Base-by-base conservation (phyloP, 2,888 invertebrate species). In the Pomacea canaliculata region DNA sequence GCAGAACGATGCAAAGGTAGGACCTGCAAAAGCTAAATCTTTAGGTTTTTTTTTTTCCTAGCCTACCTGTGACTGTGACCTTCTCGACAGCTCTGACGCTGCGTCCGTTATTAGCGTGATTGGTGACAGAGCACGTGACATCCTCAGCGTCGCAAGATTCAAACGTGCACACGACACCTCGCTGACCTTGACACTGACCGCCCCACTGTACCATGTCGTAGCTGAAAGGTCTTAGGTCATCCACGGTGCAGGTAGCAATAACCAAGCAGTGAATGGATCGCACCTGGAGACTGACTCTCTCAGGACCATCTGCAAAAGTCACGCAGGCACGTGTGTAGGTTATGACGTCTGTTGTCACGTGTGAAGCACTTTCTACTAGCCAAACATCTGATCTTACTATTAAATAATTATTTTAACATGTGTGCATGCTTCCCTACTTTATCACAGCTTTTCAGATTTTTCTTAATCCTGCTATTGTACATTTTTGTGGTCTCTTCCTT, bases 101-200 rank as follows among this genome's bases (percentile, higher is more conserved):
- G 71, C 62, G 9, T 74, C 76, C 37, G 70, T 73, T 16, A 70
- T 79, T 10, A 74, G 69, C 9, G 46, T 56, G 48, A 76, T 79
- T 27, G 71, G 74, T 48, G 66, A 70, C 71, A 71, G 70, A 5
- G 71, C 74, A 76, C 76, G 79, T 51, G 69, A 79, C 63, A 74
- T 69, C 48, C 76, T 56, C 12, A 0, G 51, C 4, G 76, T 77
- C 67, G 65, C 68, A 48, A 74, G 76, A 46, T 69, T 67, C 27
- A 18, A 71, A 18, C 71, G 70, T 63, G 63, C 27, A 48, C 62
- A 49, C n/a, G 23, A 12, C 49, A 23, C 66, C 51, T 23, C 5
- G 4, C 18, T 65, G 49, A 65, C 73, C 65, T 66, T 65, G 37
- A 65, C 73, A 49, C 51, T n/a, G 62, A n/a, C 73, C 49, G 0